These are phyloP conservation scores for Toxotes lorentzi DNA, from an alignment of 2,797 vertebrate genomes.

Conservation along the genomic window DNA sequence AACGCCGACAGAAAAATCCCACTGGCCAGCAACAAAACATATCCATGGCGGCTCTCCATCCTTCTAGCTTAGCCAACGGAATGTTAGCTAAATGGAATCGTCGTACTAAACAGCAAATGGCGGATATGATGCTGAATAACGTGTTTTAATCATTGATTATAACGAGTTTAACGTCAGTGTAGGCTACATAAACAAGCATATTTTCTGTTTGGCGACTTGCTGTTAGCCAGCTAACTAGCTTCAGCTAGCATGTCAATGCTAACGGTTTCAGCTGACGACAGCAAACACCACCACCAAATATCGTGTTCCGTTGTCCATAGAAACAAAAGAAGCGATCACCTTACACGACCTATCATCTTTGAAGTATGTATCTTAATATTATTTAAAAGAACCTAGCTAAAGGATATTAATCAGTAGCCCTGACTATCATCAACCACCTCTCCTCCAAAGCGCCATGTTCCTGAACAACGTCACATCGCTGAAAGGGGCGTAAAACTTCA, in stretches of 20 bases:
- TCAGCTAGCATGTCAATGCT: slow-evolving; percentile 69
- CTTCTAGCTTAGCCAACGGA: slow-evolving; percentile 72
- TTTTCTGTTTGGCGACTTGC: slow-evolving; percentile 61
- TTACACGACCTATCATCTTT: slow-evolving; percentile 62
- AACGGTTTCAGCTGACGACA: slow-evolving; percentile 81
- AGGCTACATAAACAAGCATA: slow-evolving; percentile 52
- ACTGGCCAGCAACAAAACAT: slow-evolving; percentile 79
- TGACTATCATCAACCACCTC: slow-evolving; percentile 76
- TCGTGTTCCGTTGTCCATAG: slow-evolving; percentile 62
- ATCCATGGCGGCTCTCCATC: slow-evolving; percentile 82
- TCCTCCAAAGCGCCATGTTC: slow-evolving; percentile 86
- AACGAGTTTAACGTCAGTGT: slow-evolving; percentile 10
- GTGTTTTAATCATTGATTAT: slow-evolving; percentile 63
- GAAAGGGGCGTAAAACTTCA: slow-evolving; percentile 48
- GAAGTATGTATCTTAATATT: background rate
- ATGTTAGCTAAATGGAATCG: slow-evolving; percentile 61
- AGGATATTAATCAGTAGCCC: slow-evolving; percentile 53
- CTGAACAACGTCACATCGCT: slow-evolving; percentile 74
- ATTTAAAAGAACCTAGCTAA: slow-evolving; percentile 27
- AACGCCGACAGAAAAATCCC: slow-evolving; percentile 74
- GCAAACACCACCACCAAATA: slow-evolving; percentile 64
- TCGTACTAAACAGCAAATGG: slow-evolving; percentile 50
- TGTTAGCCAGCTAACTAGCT: slow-evolving; percentile 75
- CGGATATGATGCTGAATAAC: slow-evolving; percentile 11
- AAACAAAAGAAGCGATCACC: slow-evolving; percentile 54